Evolutionary conservation across 1,140 invertebrate species (phyloP).

Genomic region (Agraylea sexmaculata): DNA sequence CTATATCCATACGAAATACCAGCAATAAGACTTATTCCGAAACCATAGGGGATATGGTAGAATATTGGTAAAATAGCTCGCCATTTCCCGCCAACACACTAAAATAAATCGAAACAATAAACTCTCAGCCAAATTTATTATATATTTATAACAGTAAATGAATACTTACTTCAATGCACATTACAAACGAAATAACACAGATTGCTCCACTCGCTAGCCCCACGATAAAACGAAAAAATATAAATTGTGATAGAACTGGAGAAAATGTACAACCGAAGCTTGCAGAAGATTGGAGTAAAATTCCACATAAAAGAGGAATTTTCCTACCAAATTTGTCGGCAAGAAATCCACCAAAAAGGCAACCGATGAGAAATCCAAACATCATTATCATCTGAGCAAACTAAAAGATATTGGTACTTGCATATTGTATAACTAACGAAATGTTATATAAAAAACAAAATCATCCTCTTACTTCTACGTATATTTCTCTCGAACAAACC

Average conservation of each 20-base stretch:
- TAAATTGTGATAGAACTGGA: constrained; percentile 51
- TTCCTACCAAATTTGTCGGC: constrained; percentile 53
- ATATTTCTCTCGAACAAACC: constrained; percentile 48
- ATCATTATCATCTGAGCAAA: constrained; percentile 60
- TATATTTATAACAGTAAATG: constrained; percentile 2
- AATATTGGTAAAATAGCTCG: constrained; percentile 52
- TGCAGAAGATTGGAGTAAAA: constrained; percentile 48
- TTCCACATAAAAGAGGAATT: constrained; percentile 47
- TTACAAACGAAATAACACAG: constrained; percentile 34
- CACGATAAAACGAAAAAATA: constrained; percentile 55
- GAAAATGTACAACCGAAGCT: constrained; percentile 48
- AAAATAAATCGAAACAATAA: constrained; percentile 11
- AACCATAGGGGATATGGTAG: constrained; percentile 55
- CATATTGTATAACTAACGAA: constrained; percentile 1
- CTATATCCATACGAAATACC: constrained; percentile 48
- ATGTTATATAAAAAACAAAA: not conserved
- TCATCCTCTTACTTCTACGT: constrained; percentile 38
- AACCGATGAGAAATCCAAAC: constrained; percentile 57
- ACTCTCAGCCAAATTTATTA: constrained; percentile 1
- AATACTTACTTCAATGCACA: constrained; percentile 34
- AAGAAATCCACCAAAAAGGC: constrained; percentile 55
- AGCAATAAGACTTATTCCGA: constrained; percentile 51
- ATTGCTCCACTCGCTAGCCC: constrained; percentile 52
- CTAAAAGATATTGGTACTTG: constrained; percentile 27
- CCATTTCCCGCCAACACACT: constrained; percentile 47